These are phyloP conservation scores for Erythrolamprus reginae DNA, from an alignment of 2,113 vertebrate species.

Conservation along the genomic window DNA sequence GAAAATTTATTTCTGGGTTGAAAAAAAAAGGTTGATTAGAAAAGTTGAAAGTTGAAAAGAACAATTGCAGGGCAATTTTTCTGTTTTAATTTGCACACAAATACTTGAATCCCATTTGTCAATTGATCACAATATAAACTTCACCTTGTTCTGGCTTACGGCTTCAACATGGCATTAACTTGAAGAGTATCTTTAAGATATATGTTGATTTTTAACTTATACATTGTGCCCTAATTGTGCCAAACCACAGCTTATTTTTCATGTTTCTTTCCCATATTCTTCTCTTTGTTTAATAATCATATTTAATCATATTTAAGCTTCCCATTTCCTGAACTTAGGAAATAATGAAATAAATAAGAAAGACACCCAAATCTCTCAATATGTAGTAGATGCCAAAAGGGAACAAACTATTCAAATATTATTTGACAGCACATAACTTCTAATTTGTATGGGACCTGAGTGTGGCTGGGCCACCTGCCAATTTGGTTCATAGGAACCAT, in stretches of 20 bases:
- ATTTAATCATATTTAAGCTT: background rate
- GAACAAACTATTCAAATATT: background rate
- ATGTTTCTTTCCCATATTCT: background rate
- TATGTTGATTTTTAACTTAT: background rate
- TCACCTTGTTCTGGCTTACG: background rate
- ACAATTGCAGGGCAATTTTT: background rate
- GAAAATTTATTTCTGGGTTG: conserved; percentile 25
- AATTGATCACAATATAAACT: conserved; percentile 8
- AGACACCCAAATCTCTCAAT: background rate
- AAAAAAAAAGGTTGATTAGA: conserved; percentile 28
- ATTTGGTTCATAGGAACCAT: background rate
- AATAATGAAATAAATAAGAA: background rate
- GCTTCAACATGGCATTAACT: background rate
- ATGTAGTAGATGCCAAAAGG: background rate
- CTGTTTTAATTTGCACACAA: conserved; percentile 22
- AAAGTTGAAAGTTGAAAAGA: background rate
- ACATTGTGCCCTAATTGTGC: background rate
- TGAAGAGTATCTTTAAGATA: background rate
- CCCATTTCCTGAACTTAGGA: background rate
- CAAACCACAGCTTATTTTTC: conserved; percentile 2
- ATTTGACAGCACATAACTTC: background rate
- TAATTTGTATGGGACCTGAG: fast-evolving
- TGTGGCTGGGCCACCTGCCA: background rate
- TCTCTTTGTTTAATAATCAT: conserved; percentile 2
- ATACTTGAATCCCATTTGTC: background rate